These are phyloP conservation scores for Callithrix jacchus DNA, from an alignment of 2,113 vertebrate species.

Conservation along the genomic window DNA sequence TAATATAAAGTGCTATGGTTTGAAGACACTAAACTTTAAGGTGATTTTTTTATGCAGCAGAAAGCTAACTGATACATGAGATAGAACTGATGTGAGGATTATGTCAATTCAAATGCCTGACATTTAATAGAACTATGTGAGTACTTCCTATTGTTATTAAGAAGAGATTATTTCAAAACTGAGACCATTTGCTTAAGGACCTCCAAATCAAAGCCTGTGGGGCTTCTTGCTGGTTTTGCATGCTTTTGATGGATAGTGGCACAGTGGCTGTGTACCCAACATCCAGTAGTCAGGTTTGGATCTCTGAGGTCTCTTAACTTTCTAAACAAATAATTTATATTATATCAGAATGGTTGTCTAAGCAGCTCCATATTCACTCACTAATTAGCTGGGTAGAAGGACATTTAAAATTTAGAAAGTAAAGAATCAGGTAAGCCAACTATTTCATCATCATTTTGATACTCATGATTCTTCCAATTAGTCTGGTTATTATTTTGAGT, in stretches of 20 bases:
- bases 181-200: not conserved
- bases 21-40: not conserved
- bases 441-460: not conserved
- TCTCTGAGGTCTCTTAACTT: not conserved
- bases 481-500: not conserved
- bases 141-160: not conserved
- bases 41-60: not conserved
- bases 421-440: slow-evolving; percentile 5
- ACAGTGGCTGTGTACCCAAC: not conserved
- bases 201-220: not conserved
- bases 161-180: not conserved
- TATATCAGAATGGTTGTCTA: not conserved
- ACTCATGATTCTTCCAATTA: not conserved
- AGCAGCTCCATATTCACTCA: not conserved
- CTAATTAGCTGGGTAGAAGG: not conserved
- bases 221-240: not conserved
- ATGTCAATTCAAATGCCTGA: not conserved
- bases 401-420: slow-evolving; percentile 3
- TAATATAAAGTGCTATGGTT: not conserved
- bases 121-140: not conserved
- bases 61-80: not conserved
- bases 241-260: not conserved
- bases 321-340: not conserved
- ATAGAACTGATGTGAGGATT: not conserved
- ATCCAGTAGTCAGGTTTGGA: not conserved